phyloP scores from a whole-genome alignment of 1,140 invertebrate genomes.

The Hormaphis cornu region DNA sequence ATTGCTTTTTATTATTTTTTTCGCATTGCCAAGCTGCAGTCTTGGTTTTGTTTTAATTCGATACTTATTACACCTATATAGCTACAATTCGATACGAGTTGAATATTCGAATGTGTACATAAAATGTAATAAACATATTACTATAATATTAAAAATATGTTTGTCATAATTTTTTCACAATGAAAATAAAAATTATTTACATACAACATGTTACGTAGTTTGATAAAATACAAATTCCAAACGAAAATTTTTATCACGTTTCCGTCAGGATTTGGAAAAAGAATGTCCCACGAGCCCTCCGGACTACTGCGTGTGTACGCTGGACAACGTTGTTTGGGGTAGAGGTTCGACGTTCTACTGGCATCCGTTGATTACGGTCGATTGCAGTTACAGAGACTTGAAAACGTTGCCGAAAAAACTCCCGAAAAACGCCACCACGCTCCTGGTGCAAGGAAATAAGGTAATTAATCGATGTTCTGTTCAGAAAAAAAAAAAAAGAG shows the following conservation, averaged over 20 bases:
- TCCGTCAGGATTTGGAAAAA: constrained; percentile 23
- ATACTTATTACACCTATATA: too few relatives aligned
- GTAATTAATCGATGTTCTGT: too few relatives aligned
- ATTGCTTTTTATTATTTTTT: neutral
- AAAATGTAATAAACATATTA: too few relatives aligned
- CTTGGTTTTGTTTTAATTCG: neutral
- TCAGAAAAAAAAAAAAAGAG: too few relatives aligned
- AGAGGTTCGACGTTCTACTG: constrained; percentile 35
- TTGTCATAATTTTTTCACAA: too few relatives aligned
- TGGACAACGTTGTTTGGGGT: constrained; percentile 38
- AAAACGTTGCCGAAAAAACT: constrained; percentile 47
- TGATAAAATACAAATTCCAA: too few relatives aligned
- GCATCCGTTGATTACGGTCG: constrained; percentile 45
- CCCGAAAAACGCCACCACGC: constrained; percentile 49
- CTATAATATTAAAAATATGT: too few relatives aligned
- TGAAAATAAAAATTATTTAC: too few relatives aligned
- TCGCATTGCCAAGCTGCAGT: too few relatives aligned
- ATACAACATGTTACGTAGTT: too few relatives aligned
- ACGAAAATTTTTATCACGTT: neutral
- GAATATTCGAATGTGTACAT: too few relatives aligned
- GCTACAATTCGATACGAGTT: neutral
- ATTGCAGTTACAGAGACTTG: constrained; percentile 48
- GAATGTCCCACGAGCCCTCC: constrained; percentile 18
- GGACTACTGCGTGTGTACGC: constrained; percentile 28
- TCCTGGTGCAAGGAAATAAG: constrained; percentile 49